Evolutionary conservation across 2,113 vertebrate species (phyloP).

Genomic region (Notechis scutatus): DNA sequence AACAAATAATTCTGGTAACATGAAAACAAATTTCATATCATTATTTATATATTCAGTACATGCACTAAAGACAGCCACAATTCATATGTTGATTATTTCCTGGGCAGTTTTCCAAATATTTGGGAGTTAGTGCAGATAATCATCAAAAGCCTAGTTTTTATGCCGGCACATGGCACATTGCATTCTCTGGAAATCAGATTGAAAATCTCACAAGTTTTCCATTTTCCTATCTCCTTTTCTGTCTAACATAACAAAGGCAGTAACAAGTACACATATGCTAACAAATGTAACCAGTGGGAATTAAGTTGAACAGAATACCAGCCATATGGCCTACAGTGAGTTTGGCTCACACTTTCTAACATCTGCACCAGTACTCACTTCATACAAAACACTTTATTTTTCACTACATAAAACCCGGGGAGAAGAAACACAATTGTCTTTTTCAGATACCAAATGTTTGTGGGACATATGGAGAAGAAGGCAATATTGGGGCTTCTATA

Average conservation of each 20-base stretch:
- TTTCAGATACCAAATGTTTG: background rate
- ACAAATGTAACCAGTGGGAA: background rate
- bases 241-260: background rate
- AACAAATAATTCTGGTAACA: background rate
- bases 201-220: background rate
- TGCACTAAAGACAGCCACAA: background rate
- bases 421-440: background rate
- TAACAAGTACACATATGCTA: background rate
- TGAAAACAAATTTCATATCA: background rate
- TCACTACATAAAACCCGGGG: background rate
- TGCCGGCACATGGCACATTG: background rate
- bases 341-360: background rate
- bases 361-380: background rate
- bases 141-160: background rate
- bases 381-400: background rate
- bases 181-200: background rate
- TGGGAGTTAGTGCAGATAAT: constrained; percentile 7
- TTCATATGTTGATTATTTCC: constrained; percentile 12
- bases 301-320: background rate
- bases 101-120: constrained; percentile 6
- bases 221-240: background rate
- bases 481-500: background rate
- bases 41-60: constrained; percentile 16
- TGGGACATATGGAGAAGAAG: background rate
- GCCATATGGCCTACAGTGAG: background rate